These are phyloP conservation scores for Syrrhaptes paradoxus DNA, from an alignment of 2,113 vertebrate genomes.

Conservation along the genomic window DNA sequence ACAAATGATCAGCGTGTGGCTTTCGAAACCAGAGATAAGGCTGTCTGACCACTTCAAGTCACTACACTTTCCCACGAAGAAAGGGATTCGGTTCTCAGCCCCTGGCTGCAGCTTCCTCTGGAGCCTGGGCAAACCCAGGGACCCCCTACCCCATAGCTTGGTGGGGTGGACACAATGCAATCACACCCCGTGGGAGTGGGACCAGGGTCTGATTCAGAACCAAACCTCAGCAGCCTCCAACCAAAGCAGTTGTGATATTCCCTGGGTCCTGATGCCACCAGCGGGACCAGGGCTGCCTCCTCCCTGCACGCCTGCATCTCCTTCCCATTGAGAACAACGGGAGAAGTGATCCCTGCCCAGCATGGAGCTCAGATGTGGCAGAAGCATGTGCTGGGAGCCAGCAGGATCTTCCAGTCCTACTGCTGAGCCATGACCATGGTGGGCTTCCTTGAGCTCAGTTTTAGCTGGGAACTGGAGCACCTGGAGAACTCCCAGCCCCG, in stretches of 20 bases:
- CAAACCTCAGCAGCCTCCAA: not conserved
- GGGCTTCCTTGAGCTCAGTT: not conserved
- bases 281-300: not conserved
- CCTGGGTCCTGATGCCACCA: not conserved
- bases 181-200: not conserved
- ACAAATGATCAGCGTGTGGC: constrained; percentile 64
- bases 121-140: not conserved
- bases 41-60: constrained; percentile 37
- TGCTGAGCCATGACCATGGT: not conserved
- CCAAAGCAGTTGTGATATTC: not conserved
- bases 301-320: not conserved
- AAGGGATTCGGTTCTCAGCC: constrained; percentile 28
- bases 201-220: not conserved
- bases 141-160: not conserved
- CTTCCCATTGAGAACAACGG: rapidly evolving
- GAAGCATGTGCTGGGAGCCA: not conserved
- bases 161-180: not conserved
- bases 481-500: not conserved
- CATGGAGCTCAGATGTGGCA: not conserved
- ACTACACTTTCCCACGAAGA: constrained; percentile 48
- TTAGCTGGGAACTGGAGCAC: not conserved
- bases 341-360: not conserved
- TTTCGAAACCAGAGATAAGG: constrained; percentile 62
- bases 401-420: not conserved
- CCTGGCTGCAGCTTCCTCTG: rapidly evolving